phyloP scores from a whole-genome alignment of 2,113 vertebrate genomes.

The Anolis sagrei region DNA sequence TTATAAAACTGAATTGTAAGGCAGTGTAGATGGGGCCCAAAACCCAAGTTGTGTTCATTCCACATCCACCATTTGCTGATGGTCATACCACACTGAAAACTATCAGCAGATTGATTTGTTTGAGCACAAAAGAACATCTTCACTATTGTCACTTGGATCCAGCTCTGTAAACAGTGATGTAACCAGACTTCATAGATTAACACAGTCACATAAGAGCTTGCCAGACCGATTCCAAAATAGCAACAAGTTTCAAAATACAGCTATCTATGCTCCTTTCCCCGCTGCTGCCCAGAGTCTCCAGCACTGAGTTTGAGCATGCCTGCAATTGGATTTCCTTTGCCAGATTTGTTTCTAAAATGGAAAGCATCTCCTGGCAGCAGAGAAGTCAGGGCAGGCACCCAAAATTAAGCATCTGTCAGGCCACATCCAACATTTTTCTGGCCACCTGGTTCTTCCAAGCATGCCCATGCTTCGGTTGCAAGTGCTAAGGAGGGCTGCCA shows the following conservation, averaged over 20 bases:
- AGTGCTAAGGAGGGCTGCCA: not conserved
- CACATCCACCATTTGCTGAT: too few species aligned
- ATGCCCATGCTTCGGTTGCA: fast-evolving
- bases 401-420: not conserved
- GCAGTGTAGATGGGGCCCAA: too few species aligned
- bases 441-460: not conserved
- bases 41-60: not conserved
- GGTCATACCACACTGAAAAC: too few species aligned
- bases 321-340: not conserved
- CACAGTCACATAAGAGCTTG: not conserved
- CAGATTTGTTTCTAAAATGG: not conserved
- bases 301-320: not conserved
- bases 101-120: too few species aligned
- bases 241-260: not conserved
- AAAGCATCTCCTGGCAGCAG: not conserved
- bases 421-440: not conserved
- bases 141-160: not conserved
- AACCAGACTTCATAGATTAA: not conserved
- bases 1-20: too few species aligned
- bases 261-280: not conserved
- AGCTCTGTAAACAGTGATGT: not conserved
- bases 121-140: too few species aligned
- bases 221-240: not conserved
- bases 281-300: not conserved
- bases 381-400: not conserved